Evolutionary conservation across 2,888 invertebrate species (phyloP), one percentile per base, ranked within the genome.

Genomic region (Coelogynopora nodosa): DNA sequence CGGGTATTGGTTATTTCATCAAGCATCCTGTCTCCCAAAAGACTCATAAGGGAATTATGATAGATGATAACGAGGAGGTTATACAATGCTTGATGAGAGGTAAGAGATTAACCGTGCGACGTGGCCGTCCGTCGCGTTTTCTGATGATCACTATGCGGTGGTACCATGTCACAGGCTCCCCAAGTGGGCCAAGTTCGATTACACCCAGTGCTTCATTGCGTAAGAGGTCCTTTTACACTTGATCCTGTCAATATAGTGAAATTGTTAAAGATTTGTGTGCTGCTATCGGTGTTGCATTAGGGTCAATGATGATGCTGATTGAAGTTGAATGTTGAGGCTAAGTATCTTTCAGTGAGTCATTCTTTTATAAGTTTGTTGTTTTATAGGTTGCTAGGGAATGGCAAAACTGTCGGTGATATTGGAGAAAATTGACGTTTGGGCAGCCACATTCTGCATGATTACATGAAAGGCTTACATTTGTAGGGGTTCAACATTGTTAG

Each of bases 131-230:
- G 49, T 49, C 18, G 18, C 18, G 49, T 49, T 49, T 49, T 49
- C 49, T 10, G 5, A 18, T 49, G 49, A 49, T 49, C 5, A 18
- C 49, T 49, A 49, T 49, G 5, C 49, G 5, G 49, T 49, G 49
- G 49, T 49, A 49, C 49, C 49, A 49, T 10, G 49, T 49, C 49
- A 49, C 18, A 18, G 49, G 49, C 18, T 49, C 49, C 18, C 49
- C 49, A 18, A 10, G 49, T 49, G 49, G 49, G 18, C 5, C 49
- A 49, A 5, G 74, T 49, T 80, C 2, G n/a, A 80, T 80, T 2
- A 80, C 80, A 27, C 80, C 80, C 23, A 80, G n/a, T 5, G 80
- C 80, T n/a, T 80, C 80, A 27, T 80, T n/a, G n/a, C 80, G 2
- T 26, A 27, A 27, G 5, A 80, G n/a, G 80, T 80, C 80, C 28